phyloP scores from a whole-genome alignment of 1,140 invertebrate genomes.

The Pygmarrhopalites habei region DNA sequence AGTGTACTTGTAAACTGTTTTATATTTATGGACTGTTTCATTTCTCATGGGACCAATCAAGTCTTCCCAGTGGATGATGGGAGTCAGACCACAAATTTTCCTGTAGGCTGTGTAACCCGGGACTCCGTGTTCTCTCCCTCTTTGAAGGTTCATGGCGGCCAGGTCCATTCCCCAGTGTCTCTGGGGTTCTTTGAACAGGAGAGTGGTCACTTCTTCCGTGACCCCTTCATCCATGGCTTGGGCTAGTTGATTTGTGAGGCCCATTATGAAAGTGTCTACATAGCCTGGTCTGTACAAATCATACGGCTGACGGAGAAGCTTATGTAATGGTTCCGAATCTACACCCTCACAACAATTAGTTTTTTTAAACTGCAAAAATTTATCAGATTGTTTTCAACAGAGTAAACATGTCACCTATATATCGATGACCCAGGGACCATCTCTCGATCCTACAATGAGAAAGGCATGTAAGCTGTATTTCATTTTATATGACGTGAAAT shows the following conservation, averaged over 20 bases:
- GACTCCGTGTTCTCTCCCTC: conserved; percentile 48
- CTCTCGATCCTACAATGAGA: conserved; percentile 58
- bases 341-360: conserved; percentile 38
- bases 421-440: conserved; percentile 89
- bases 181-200: conserved; percentile 44
- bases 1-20: conserved; percentile 22
- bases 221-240: conserved; percentile 92
- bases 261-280: conserved; percentile 85
- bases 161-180: conserved; percentile 47
- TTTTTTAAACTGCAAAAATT: too few relatives aligned
- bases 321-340: conserved; percentile 82
- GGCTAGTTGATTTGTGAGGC: conserved; percentile 86
- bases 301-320: conserved; percentile 78
- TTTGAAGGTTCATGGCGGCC: conserved; percentile 48
- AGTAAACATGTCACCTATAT: conserved; percentile 61
- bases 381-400: neutral
- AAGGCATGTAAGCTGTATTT: conserved; percentile 36
- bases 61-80: conserved; percentile 33
- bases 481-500: conserved; percentile 16
- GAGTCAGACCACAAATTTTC: conserved; percentile 29
- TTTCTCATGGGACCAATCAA: conserved; percentile 55
- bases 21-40: conserved; percentile 43
- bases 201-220: conserved; percentile 66
- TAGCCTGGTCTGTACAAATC: conserved; percentile 84
- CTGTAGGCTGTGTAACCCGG: conserved; percentile 37